These are phyloP conservation scores for Parauchenoglanis punctatus DNA, from an alignment of 2,797 vertebrate species.

Conservation along the genomic window DNA sequence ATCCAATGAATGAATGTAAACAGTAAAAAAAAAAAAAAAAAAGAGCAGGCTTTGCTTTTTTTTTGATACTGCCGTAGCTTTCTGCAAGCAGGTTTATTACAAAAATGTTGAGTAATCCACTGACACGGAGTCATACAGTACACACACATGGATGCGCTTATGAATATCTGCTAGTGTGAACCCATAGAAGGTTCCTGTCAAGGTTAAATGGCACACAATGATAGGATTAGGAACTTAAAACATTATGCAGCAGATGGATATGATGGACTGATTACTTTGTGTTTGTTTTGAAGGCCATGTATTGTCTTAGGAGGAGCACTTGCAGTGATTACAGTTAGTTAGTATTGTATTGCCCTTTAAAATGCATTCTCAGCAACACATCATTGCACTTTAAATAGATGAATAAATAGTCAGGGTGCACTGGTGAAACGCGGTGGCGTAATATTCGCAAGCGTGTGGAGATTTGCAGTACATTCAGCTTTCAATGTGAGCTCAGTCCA, in stretches of 20 bases:
- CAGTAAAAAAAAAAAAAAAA: conserved; percentile 42
- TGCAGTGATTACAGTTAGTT: conserved; percentile 65
- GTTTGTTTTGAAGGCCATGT: conserved; percentile 71
- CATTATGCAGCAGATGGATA: conserved; percentile 71
- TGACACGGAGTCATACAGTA: conserved; percentile 89
- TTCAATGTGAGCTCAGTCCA: conserved; percentile 71
- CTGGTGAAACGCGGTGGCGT: conserved; percentile 71
- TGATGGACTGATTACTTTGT: conserved; percentile 55
- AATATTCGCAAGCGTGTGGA: conserved; percentile 73
- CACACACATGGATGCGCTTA: conserved; percentile 84
- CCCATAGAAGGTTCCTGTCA: conserved; percentile 72
- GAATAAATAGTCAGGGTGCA: conserved; percentile 82
- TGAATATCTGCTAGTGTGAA: conserved; percentile 78
- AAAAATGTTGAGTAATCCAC: conserved; percentile 89
- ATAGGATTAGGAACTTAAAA: conserved; percentile 72
- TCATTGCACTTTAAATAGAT: conserved; percentile 83
- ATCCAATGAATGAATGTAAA: background rate
- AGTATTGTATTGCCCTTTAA: conserved; percentile 79
- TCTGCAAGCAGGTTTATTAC: conserved; percentile 96
- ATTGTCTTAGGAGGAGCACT: conserved; percentile 65
- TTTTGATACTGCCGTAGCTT: conserved; percentile 75
- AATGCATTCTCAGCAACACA: conserved; percentile 83
- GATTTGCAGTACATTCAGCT: conserved; percentile 89
- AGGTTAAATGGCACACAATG: conserved; percentile 74
- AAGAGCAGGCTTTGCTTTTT: conserved; percentile 47